Base-by-base conservation (phyloP, 2,888 invertebrate genomes). In the Lithophane ornitopus region DNA sequence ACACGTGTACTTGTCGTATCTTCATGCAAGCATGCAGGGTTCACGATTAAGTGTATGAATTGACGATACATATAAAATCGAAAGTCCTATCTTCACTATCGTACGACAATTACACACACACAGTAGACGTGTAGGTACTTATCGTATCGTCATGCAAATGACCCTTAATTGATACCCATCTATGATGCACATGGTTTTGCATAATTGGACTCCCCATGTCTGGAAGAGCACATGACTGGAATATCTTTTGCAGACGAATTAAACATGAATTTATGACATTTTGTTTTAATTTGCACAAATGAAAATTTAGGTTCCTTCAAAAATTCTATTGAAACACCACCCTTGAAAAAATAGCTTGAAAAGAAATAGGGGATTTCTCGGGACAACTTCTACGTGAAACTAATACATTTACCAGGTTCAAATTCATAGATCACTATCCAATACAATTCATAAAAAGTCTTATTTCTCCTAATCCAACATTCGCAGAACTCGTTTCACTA, bases 401-500 rank as follows among this genome's bases (percentile, higher is more conserved):
- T 46, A 16, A 16, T 52, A n/a, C n/a, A n/a, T n/a, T n/a, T n/a
- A 54, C 12, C 6, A n/a, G 0, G n/a, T n/a, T 12, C 26, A 56
- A 56, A 56, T 14, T 58, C 28, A 58, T 28, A 28, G 59, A 34
- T 70, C 70, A 71, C 63, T 22, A 63, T 26, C 1, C 6, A 59
- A 46, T 34, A 49, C 7, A 61, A 12, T n/a, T n/a, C 0, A 34
- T 44, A 26, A 49, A 69, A 65, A 19, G n/a, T n/a, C 69, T 28
- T 59, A 41, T 59, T 67, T 46, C 44, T 28, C 19, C n/a, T 19
- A 26, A 54, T 56, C 22, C 14, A 39, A 49, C 3, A 44, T 80
- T 58, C 74, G 1, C 3, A 44, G 61, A 84, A 84, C 84, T 52
- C n/a, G 85, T 85, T 84, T 58, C 7, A 22, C 12, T 71, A 85